Conservation (phyloP, 1,140 invertebrate genomes). For the Euborellia annulipes region DNA sequence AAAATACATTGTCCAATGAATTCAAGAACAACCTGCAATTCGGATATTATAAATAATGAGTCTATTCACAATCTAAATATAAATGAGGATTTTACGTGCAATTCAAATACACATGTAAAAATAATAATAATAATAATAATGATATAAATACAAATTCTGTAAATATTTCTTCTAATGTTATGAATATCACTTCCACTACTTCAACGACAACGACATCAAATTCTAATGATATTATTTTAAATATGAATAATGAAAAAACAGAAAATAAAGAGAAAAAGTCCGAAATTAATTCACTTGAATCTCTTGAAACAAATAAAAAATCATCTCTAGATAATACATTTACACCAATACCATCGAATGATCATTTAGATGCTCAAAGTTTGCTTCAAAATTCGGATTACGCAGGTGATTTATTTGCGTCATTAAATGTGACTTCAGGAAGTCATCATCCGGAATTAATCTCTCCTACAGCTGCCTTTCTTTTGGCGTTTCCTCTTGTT, state of each 20-base stretch:
- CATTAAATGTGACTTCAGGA: conserved; percentile 40
- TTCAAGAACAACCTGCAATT: too few species aligned
- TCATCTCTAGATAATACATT: conserved; percentile 17
- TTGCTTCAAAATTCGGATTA: conserved; percentile 41
- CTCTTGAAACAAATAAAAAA: not conserved
- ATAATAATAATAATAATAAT: conserved; percentile 13
- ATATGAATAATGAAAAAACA: conserved; percentile 29
- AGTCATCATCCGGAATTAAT: conserved; percentile 47
- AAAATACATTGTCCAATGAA: too few species aligned
- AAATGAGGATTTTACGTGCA: conserved; percentile 15
- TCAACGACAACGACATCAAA: conserved; percentile 15
- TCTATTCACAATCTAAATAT: conserved; percentile 10
- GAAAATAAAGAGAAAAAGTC: conserved; percentile 22
- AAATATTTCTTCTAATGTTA: conserved; percentile 22
- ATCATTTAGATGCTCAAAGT: conserved; percentile 27
- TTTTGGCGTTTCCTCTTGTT: conserved; percentile 57
- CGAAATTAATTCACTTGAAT: not conserved
- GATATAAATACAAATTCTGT: conserved; percentile 23
- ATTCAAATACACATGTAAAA: conserved; percentile 9
- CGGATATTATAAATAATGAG: conserved; percentile 1
- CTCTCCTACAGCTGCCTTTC: conserved; percentile 59
- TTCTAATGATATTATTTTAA: conserved; percentile 28
- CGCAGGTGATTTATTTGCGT: conserved; percentile 55
- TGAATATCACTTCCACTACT: conserved; percentile 16
- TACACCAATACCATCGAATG: conserved; percentile 32